phyloP scores from a whole-genome alignment of 1,140 invertebrate genomes.

The Pararge aegeria region DNA sequence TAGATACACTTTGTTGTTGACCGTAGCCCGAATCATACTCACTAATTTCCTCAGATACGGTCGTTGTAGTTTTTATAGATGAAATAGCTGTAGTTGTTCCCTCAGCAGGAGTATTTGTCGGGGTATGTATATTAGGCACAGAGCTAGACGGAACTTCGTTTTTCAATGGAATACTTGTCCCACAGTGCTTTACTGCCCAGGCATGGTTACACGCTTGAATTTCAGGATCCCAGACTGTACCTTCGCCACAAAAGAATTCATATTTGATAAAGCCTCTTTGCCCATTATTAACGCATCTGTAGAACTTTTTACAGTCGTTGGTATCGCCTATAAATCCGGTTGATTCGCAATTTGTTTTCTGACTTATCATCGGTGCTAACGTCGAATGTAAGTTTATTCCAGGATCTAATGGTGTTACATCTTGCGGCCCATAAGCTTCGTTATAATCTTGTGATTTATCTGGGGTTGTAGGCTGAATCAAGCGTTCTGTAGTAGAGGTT shows the following conservation, averaged over 20 bases:
- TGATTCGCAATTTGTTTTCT: background rate
- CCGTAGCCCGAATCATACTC: slow-evolving; percentile 26
- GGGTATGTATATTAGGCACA: slow-evolving; percentile 6
- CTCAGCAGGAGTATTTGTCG: slow-evolving; percentile 51
- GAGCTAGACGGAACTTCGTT: slow-evolving; percentile 16
- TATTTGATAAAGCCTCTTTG: slow-evolving; percentile 80
- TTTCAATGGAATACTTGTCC: slow-evolving; percentile 18
- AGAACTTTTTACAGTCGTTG: slow-evolving; percentile 84
- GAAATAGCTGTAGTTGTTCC: background rate
- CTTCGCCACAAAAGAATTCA: slow-evolving; percentile 83
- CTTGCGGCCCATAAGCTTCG: slow-evolving; percentile 14
- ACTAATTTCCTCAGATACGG: background rate
- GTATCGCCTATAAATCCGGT: slow-evolving; percentile 80
- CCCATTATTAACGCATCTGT: slow-evolving; percentile 84
- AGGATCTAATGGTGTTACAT: background rate
- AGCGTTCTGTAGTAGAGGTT: slow-evolving; percentile 2
- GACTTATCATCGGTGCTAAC: slow-evolving; percentile 16
- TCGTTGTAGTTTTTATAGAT: background rate
- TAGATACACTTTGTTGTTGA: slow-evolving; percentile 11
- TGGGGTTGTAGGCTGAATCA: slow-evolving; percentile 15
- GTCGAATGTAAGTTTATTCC: background rate
- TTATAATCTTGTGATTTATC: slow-evolving; percentile 23
- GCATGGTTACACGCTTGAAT: slow-evolving; percentile 55
- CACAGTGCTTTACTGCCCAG: slow-evolving; percentile 46
- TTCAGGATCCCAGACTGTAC: slow-evolving; percentile 58